Base-by-base conservation (phyloP, 2,888 invertebrate genomes). In the Ceratothoa steindachneri region DNA sequence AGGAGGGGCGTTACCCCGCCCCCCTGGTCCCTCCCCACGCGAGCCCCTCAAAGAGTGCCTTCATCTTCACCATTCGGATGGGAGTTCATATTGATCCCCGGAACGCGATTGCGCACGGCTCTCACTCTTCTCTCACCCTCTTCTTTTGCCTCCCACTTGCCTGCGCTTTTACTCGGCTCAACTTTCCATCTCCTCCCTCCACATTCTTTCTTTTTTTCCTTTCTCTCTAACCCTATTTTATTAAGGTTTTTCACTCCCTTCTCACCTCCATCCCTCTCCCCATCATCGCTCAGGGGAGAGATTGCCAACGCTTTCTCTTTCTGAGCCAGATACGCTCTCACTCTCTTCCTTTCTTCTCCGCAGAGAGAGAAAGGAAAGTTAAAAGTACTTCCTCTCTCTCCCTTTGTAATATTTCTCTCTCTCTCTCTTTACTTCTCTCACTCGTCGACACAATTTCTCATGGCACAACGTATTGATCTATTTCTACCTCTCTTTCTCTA, bases 11-110 rank as follows among this genome's bases (percentile, higher is more conserved):
- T 12, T 2, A 24, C 27, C 22, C 22, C 60, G 22, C 27, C 60
- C 60, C 19, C 27, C 24, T 24, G 12, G 27, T 12, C 24, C 12
- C 60, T 60, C 60, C 60, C 60, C 27, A 51, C 19, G 27, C n/a
- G 24, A 24, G 27, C n/a, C n/a, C 60, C 60, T 24, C 22, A 60
- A 24, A 60, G 60, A 60, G 22, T 24, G 22, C 60, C 60, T 24
- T 60, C 24, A 60, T 60, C 60, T 60, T 60, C 60, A 24, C 60
- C 24, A 60, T 60, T 60, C 60, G 60, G 22, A 60, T 60, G 22
- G n/a, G 60, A 24, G 60, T 12, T 60, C 60, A 60, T 60, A 60
- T 60, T 60, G 60, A 60, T 60, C 60, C 27, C 19, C 24, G 27
- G 24, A 24, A 60, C 60, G 60, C 60, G 22, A 24, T 60, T 60